Evolutionary conservation across 2,888 invertebrate species (phyloP).

Genomic region (Philaethria dido): DNA sequence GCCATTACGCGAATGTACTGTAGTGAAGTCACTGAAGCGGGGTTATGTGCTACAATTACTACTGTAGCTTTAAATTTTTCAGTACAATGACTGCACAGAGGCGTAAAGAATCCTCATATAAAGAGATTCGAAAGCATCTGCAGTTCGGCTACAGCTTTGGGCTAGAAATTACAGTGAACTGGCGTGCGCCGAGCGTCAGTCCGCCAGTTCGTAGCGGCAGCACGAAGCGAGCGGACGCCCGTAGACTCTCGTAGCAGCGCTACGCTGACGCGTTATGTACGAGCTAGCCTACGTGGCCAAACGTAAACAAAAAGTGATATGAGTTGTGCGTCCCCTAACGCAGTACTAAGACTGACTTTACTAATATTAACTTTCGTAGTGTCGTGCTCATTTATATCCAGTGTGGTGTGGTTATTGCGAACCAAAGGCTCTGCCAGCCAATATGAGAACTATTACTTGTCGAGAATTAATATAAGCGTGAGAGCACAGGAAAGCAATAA

Average conservation of each 20-base stretch:
- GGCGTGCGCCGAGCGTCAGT: slow-evolving; percentile 57
- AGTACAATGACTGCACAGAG: slow-evolving; percentile 71
- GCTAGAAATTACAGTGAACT: slow-evolving; percentile 77
- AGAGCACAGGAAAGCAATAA: slow-evolving; percentile 63
- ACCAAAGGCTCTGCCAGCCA: slow-evolving; percentile 68
- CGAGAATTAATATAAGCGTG: slow-evolving; percentile 81
- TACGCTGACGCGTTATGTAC: slow-evolving; percentile 75
- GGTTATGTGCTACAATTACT: slow-evolving; percentile 9
- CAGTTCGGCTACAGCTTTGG: slow-evolving; percentile 73
- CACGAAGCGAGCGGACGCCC: slow-evolving; percentile 71
- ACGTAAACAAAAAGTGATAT: slow-evolving; percentile 82
- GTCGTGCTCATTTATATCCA: slow-evolving; percentile 75
- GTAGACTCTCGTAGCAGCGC: slow-evolving; percentile 66
- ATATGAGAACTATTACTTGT: slow-evolving; percentile 83
- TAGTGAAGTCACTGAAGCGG: not conserved
- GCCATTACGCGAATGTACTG: not conserved
- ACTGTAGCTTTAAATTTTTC: slow-evolving; percentile 59
- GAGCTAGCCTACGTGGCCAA: slow-evolving; percentile 64
- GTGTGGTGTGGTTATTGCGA: slow-evolving; percentile 78
- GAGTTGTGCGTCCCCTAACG: slow-evolving; percentile 78
- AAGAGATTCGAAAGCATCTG: slow-evolving; percentile 79
- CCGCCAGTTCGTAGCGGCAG: slow-evolving; percentile 70
- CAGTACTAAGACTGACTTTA: slow-evolving; percentile 76
- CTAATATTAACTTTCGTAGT: slow-evolving; percentile 75
- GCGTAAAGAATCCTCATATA: slow-evolving; percentile 71